Base-by-base conservation (phyloP, 2,113 vertebrate species). In the Turnix velox region DNA sequence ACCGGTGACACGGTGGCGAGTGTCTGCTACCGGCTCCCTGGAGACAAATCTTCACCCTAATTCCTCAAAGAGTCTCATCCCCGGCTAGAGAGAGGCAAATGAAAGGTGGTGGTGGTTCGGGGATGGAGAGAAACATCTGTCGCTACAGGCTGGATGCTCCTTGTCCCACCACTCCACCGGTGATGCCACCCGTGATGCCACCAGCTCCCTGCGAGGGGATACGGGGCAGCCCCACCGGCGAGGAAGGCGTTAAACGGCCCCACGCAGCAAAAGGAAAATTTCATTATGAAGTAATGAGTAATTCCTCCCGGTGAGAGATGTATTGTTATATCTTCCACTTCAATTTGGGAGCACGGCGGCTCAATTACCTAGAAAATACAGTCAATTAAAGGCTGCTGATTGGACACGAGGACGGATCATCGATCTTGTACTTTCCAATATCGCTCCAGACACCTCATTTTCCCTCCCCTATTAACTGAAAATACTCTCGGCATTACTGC, bases 341-440 rank as follows among this genome's bases (percentile, higher is more conserved):
- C 98, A 98, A 98, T 98, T 98, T 98, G 93, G 95, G 97, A 96
- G 97, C 97, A 98, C 97, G 96, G 97, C 97, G 97, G 96, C 96
- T 97, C 97, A 98, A 98, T 98, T 98, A 98, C 97, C 97, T 97
- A 98, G 98, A 98, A 98, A 99, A 98, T 97, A 98, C 97, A 98
- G 97, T 98, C 98, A 99, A 99, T 99, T 99, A 99, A 98, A 98
- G 97, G 95, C 96, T 96, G 95, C 98, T 99, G 98, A 99, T 99
- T 98, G 98, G 98, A 98, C 97, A 97, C 96, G 96, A 97, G 97
- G 96, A 97, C 78, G 97, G 97, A 98, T 98, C 98, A 99, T 99
- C 98, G 99, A 99, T 99, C 98, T 98, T 98, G 97, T 97, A 97
- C 98, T 98, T 98, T 98, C 98, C 98, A 98, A 98, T 99, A 98